Base-by-base conservation (phyloP, 1,140 invertebrate species). In the Bombus superbus region DNA sequence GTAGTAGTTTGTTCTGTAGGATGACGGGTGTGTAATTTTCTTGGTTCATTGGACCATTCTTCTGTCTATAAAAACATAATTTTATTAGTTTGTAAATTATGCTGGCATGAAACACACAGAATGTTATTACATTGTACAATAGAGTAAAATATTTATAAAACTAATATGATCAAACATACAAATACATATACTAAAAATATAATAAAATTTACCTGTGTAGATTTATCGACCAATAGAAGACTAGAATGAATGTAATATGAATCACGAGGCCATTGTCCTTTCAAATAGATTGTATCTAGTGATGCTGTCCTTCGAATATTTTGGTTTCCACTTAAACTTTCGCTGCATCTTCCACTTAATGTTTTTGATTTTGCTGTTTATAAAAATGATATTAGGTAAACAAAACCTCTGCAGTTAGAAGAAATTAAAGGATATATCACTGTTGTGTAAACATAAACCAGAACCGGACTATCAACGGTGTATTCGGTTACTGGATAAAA, bases 221-320 rank as follows among this genome's bases (percentile, higher is more conserved):
- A 96, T 95, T 97, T 97, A 93, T 98, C 97, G 64, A 98, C 96
- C 94, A 97, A 96, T 84, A 97, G 94, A 83, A 96, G 95, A 84
- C 96, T 96, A 90, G 96, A 96, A 93, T 97, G 96, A 85, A 96
- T 96, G 89, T 96, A 96, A 90, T 97, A 96, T 86, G 96, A 96
- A 91, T 97, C 97, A 89, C 97, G 96, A 73, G 97, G 97, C 97
- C 97, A 97, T 89, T 97, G 97, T 90, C 97, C 97, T 92, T 97
- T 97, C 80, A 97, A 95, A 93, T 97, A 97, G 86, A 98, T 96
- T 32, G 97, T 97, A 92, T 98, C 97, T 88, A 98, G 94, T 25
- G 97, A 98, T 73, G 97, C 97, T 88, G 97, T 97, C 80, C 97
- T 96, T 91, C 97, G 95, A 89, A 98, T 97, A 95, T 96, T 96